Conservation (phyloP, 2,113 vertebrate genomes). For the Oenanthe melanoleuca region DNA sequence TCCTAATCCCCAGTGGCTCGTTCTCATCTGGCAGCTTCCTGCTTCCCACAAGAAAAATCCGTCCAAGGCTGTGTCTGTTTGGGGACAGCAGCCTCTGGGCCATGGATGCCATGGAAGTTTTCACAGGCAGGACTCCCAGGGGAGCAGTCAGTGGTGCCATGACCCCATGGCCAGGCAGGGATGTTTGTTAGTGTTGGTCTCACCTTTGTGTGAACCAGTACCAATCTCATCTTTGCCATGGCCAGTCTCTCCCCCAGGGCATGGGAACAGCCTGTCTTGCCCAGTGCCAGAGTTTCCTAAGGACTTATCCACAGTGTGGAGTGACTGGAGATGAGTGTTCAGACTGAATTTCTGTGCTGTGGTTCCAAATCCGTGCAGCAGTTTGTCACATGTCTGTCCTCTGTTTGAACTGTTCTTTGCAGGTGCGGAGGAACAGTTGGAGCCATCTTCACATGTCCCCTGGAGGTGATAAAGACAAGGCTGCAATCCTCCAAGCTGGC, state of each 20-base stretch:
- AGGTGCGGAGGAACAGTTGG: constrained; percentile 97
- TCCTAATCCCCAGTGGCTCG: not conserved
- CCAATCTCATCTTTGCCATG: no score
- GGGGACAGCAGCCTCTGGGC: not conserved
- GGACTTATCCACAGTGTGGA: accelerated
- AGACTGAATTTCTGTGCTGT: not conserved
- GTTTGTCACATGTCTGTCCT: not conserved
- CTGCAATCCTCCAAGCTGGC: constrained; percentile 90
- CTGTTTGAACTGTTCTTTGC: not conserved
- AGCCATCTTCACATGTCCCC: constrained; percentile 92
- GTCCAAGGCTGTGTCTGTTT: not conserved
- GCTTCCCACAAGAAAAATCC: constrained; percentile 36
- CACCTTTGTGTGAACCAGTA: not conserved
- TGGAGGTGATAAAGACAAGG: constrained; percentile 95
- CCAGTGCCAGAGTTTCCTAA: not conserved
- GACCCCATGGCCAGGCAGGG: not conserved
- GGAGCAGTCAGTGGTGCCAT: not conserved
- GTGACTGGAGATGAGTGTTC: not conserved
- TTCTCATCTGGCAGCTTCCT: constrained; percentile 19
- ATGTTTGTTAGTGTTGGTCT: not conserved
- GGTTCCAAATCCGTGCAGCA: not conserved
- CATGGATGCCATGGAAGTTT: not conserved
- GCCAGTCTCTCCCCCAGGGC: not conserved
- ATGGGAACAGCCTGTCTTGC: not conserved
- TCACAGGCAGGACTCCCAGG: constrained; percentile 22